Conservation (phyloP, 1,140 invertebrate genomes). For the Parasteatoda tepidariorum region DNA sequence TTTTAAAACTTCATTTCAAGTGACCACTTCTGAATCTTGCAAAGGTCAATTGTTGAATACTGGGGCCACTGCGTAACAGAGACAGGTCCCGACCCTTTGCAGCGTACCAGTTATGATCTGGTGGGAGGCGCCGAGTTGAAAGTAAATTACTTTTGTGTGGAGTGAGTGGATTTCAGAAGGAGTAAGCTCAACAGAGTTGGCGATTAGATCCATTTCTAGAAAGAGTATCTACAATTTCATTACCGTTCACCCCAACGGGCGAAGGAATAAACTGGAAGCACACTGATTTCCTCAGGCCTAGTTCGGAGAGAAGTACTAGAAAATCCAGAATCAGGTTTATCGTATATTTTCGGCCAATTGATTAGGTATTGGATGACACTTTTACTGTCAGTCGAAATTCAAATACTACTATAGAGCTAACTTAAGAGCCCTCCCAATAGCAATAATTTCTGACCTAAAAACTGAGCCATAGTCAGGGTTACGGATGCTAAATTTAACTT, state of each 20-base stretch:
- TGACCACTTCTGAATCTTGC: not conserved
- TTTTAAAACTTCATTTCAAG: not conserved
- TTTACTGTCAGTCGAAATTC: not conserved
- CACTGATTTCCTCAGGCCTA: no score
- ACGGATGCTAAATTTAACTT: not conserved
- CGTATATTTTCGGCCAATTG: not conserved
- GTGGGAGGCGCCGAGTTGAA: not conserved
- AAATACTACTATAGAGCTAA: not conserved
- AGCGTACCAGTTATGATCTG: not conserved
- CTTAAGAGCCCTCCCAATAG: no score
- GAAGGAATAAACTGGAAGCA: not conserved
- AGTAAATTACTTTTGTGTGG: not conserved
- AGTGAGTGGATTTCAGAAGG: not conserved
- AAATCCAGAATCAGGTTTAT: not conserved
- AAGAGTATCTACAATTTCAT: not conserved
- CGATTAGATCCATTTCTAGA: not conserved
- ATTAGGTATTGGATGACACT: not conserved
- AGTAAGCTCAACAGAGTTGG: not conserved
- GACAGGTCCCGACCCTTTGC: not conserved
- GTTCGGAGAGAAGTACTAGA: not conserved
- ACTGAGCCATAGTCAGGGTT: not conserved
- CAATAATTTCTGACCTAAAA: slow-evolving; percentile 7
- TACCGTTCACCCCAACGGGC: not conserved
- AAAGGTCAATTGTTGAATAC: not conserved
- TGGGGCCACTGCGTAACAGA: not conserved